Conservation (phyloP, 2,113 vertebrate genomes). For the Neolamprologus cancellatus region DNA sequence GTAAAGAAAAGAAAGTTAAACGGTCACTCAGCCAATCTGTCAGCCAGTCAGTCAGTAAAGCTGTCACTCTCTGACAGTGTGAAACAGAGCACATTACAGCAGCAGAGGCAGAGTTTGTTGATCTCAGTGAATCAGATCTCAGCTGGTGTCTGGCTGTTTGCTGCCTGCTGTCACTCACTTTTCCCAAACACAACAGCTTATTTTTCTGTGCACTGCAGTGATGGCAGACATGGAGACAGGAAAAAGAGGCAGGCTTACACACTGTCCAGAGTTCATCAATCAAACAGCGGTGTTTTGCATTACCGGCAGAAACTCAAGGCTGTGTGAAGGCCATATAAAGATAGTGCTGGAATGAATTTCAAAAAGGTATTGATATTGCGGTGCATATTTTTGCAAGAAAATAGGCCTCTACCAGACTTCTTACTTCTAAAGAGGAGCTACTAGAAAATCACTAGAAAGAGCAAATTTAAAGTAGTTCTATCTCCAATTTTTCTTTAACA, state of each 20-base stretch:
- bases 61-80: constrained; percentile 16
- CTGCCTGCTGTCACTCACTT: constrained; percentile 50
- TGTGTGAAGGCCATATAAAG: constrained; percentile 4
- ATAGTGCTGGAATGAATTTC: neutral
- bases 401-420: neutral
- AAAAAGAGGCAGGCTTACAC: neutral
- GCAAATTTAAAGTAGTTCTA: neutral
- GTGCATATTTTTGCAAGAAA: constrained; percentile 3
- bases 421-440: neutral
- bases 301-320: constrained; percentile 3
- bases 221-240: constrained; percentile 9
- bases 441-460: neutral
- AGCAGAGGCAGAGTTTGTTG: constrained; percentile 20
- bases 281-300: constrained; percentile 18
- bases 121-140: constrained; percentile 42
- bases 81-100: constrained; percentile 17
- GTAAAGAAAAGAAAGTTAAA: neutral
- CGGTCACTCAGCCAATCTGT: neutral
- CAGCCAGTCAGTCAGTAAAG: constrained; percentile 7
- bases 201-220: constrained; percentile 3
- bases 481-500: neutral
- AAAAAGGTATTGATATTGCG: neutral
- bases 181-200: constrained; percentile 40
- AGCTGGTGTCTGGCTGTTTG: constrained; percentile 38
- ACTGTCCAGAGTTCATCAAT: constrained; percentile 41